These are phyloP conservation scores for Platycercus adscitus DNA, from an alignment of 2,113 vertebrate species.

Conservation along the genomic window DNA sequence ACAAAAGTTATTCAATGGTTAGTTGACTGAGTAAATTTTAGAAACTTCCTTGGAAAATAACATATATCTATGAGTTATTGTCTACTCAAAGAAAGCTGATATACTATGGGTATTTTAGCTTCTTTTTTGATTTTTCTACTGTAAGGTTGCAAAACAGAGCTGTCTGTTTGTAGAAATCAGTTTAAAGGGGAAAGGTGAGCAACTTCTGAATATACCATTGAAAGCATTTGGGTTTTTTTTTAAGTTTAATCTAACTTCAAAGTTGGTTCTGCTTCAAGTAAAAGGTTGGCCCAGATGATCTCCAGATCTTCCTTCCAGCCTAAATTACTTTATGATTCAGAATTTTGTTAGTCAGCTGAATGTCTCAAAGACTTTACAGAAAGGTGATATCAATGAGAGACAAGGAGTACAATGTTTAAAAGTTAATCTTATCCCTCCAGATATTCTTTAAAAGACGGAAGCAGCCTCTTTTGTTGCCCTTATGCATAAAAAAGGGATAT, in stretches of 20 bases:
- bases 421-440: background rate
- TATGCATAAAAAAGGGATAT: background rate
- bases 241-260: background rate
- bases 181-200: background rate
- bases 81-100: background rate
- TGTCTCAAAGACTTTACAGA: background rate
- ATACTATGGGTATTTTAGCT: background rate
- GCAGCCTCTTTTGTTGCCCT: background rate
- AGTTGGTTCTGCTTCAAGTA: background rate
- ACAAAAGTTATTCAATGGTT: background rate
- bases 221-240: background rate
- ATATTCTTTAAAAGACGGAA: background rate
- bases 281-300: background rate
- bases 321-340: background rate
- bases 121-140: background rate
- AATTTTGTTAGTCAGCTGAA: background rate
- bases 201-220: background rate
- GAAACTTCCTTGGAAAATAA: background rate
- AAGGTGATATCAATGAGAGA: background rate
- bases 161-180: background rate
- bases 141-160: background rate
- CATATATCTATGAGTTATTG: background rate
- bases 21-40: background rate
- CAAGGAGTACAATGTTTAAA: background rate
- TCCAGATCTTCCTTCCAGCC: background rate